These are phyloP conservation scores for Yponomeuta plumbellus DNA, from an alignment of 2,888 invertebrate genomes.

Conservation along the genomic window DNA sequence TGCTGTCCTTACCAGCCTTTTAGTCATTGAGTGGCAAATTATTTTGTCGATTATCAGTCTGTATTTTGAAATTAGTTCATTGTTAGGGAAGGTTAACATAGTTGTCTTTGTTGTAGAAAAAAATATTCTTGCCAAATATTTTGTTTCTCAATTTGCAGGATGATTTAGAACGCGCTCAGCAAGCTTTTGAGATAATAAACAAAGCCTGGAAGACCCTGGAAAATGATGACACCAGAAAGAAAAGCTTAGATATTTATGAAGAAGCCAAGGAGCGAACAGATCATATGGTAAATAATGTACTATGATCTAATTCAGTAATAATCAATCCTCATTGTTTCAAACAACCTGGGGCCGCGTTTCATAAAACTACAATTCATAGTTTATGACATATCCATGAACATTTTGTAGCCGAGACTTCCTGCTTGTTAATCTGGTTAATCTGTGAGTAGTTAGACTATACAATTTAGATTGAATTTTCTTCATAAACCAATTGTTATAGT, in stretches of 20 bases:
- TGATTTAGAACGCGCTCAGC: slow-evolving; percentile 95
- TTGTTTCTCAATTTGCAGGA: slow-evolving; percentile 75
- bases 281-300: slow-evolving; percentile 81
- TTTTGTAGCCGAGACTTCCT: neutral
- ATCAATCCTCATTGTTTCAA: neutral
- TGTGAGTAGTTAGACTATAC: too few species aligned
- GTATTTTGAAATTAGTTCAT: too few species aligned
- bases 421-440: too few species aligned
- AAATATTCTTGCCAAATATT: neutral
- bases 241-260: slow-evolving; percentile 96
- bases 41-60: too few species aligned
- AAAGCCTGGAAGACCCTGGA: slow-evolving; percentile 97
- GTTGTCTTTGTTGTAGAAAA: neutral
- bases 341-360: neutral
- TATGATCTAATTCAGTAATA: slow-evolving; percentile 4
- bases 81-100: too few species aligned
- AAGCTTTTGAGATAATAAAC: slow-evolving; percentile 94
- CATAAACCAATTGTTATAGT: too few species aligned
- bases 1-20: too few species aligned
- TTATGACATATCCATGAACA: neutral
- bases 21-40: too few species aligned
- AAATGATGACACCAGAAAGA: slow-evolving; percentile 93
- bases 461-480: too few species aligned
- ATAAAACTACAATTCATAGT: neutral
- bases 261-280: slow-evolving; percentile 97